A percentile compares a stretch with the other conserved stretches of the same genome.
Evolutionary conservation across 2,888 invertebrate species (phyloP).

Genomic region (Archips crataeganus): DNA sequence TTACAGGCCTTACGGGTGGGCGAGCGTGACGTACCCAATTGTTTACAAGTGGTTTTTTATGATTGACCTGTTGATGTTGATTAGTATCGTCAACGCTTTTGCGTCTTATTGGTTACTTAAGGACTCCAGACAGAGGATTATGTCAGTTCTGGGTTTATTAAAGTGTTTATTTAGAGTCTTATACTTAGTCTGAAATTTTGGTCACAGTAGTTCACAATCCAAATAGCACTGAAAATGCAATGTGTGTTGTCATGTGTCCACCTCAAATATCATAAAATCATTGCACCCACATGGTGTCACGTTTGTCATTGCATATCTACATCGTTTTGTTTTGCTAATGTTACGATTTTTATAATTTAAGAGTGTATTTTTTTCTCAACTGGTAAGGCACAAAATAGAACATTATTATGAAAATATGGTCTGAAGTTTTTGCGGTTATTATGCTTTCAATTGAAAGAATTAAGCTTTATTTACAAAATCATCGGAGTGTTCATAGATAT

Average conservation of each 20-base stretch:
- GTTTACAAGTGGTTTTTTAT: too few relatives aligned
- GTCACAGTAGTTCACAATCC: slow-evolving; percentile 8
- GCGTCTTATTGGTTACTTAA: too few relatives aligned
- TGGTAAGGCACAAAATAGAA: not conserved
- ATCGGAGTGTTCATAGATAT: too few relatives aligned
- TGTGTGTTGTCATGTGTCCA: slow-evolving; percentile 30
- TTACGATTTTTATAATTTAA: not conserved
- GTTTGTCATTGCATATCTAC: slow-evolving; percentile 1
- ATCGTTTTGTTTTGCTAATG: slow-evolving; percentile 11
- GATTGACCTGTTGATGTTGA: too few relatives aligned
- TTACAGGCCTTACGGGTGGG: too few relatives aligned
- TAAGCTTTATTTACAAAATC: too few relatives aligned
- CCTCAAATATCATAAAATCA: slow-evolving; percentile 5
- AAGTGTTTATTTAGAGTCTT: not conserved
- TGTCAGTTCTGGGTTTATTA: too few relatives aligned
- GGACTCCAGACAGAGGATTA: too few relatives aligned
- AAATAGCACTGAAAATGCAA: slow-evolving; percentile 24
- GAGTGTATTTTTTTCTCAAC: not conserved
- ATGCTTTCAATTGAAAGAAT: too few relatives aligned
- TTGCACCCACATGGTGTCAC: slow-evolving; percentile 1
- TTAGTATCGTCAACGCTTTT: too few relatives aligned
- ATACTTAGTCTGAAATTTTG: not conserved
- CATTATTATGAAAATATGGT: not conserved
- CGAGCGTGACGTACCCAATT: too few relatives aligned
- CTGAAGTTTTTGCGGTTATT: not conserved